A percentile compares a stretch with the other conserved stretches of the same genome.
Conservation (phyloP, 2,888 invertebrate genomes). For the Miltochrista miniata region DNA sequence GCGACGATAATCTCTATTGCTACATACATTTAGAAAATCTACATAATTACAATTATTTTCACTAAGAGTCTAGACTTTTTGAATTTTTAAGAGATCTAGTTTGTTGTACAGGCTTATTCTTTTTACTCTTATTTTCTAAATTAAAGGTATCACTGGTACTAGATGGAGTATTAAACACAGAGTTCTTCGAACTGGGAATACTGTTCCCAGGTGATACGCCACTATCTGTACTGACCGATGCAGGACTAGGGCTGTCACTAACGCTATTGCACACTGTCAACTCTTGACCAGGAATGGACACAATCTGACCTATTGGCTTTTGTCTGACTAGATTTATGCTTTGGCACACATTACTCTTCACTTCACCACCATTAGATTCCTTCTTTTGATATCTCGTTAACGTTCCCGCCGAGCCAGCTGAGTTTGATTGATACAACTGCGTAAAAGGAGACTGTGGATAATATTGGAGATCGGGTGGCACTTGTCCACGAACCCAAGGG, state of each 20-base stretch:
- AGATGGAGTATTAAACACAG: slow-evolving; percentile 59
- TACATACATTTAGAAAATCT: slow-evolving; percentile 82
- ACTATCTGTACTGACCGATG: slow-evolving; percentile 74
- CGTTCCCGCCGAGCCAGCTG: slow-evolving; percentile 77
- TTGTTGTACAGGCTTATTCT: slow-evolving; percentile 59
- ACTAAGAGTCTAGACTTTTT: slow-evolving; percentile 79
- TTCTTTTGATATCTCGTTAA: slow-evolving; percentile 75
- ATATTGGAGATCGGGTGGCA: slow-evolving; percentile 72
- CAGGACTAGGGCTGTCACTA: slow-evolving; percentile 74
- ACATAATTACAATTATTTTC: slow-evolving; percentile 76
- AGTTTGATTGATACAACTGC: slow-evolving; percentile 75
- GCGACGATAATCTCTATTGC: slow-evolving; percentile 61
- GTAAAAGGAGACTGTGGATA: slow-evolving; percentile 74
- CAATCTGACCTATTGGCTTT: slow-evolving; percentile 79
- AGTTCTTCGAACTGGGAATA: slow-evolving; percentile 68
- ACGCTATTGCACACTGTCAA: slow-evolving; percentile 73
- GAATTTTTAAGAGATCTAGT: slow-evolving; percentile 75
- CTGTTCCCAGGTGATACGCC: slow-evolving; percentile 76
- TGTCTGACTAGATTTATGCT: slow-evolving; percentile 80
- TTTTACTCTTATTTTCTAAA: slow-evolving; percentile 64
- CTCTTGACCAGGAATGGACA: slow-evolving; percentile 74
- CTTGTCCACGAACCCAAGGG: slow-evolving; percentile 68
- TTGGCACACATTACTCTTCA: slow-evolving; percentile 75
- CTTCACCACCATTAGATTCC: slow-evolving; percentile 59
- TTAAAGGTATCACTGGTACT: slow-evolving; percentile 51